Conservation (phyloP, 2,888 invertebrate genomes). For the Spisula subtruncata region DNA sequence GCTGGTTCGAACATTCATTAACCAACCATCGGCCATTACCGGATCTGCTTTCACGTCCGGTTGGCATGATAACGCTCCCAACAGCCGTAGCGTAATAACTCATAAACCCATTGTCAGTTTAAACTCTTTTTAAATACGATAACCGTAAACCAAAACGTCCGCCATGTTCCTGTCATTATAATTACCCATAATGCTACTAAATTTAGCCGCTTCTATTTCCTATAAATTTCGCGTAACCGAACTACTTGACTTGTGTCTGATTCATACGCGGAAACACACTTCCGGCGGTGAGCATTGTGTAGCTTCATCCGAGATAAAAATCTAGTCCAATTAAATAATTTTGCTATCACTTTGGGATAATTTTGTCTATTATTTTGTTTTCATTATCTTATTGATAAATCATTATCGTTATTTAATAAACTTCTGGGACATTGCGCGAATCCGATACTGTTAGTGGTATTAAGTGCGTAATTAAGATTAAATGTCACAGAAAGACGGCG, state of each 20-base stretch:
- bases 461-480: slow-evolving; percentile 35
- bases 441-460: slow-evolving; percentile 50
- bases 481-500: slow-evolving; percentile 15
- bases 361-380: slow-evolving; percentile 65
- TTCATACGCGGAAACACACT: slow-evolving; percentile 68
- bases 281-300: slow-evolving; percentile 70
- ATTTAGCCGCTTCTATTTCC: slow-evolving; percentile 67
- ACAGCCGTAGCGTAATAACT: slow-evolving; percentile 58
- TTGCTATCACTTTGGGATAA: slow-evolving; percentile 70
- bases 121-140: slow-evolving; percentile 55
- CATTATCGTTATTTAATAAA: slow-evolving; percentile 54
- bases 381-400: slow-evolving; percentile 72
- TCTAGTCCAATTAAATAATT: slow-evolving; percentile 70
- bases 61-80: slow-evolving; percentile 20
- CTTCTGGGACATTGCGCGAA: slow-evolving; percentile 45
- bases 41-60: slow-evolving; percentile 52
- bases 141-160: slow-evolving; percentile 59
- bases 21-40: slow-evolving; percentile 39
- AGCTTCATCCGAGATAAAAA: slow-evolving; percentile 70
- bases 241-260: slow-evolving; percentile 69
- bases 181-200: slow-evolving; percentile 60
- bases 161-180: slow-evolving; percentile 61
- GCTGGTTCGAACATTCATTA: slow-evolving; percentile 1
- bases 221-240: slow-evolving; percentile 67
- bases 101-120: slow-evolving; percentile 67